Evolutionary conservation across 2,113 vertebrate genomes (phyloP).

Genomic region (Nothocercus nigrocapillus): DNA sequence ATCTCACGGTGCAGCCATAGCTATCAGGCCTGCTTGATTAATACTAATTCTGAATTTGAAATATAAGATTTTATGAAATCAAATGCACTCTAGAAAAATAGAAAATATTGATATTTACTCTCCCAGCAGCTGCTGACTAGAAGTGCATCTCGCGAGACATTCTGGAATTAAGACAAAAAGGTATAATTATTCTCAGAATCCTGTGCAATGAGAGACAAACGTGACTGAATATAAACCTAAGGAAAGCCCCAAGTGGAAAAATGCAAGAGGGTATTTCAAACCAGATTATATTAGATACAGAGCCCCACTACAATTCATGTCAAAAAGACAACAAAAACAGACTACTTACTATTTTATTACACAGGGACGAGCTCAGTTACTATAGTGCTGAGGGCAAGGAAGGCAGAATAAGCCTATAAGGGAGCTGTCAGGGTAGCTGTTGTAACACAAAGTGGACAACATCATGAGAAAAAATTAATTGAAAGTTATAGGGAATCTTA

Average conservation of each 20-base stretch:
- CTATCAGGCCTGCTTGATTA: background rate
- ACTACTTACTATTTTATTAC: background rate
- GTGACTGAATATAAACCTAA: background rate
- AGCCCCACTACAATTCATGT: background rate
- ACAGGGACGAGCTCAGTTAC: background rate
- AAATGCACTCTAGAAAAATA: background rate
- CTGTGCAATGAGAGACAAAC: background rate
- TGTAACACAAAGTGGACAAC: background rate
- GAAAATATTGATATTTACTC: background rate
- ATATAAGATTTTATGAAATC: background rate
- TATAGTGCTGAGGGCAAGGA: background rate
- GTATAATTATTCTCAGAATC: background rate
- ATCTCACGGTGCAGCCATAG: background rate
- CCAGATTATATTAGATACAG: background rate
- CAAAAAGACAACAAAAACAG: background rate
- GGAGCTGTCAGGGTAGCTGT: background rate
- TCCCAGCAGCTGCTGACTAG: background rate
- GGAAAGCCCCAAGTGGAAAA: background rate
- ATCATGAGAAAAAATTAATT: background rate
- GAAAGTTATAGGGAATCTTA: background rate
- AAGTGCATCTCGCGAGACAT: background rate
- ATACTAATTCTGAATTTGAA: background rate
- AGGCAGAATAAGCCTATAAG: background rate
- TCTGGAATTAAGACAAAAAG: constrained; percentile 5
- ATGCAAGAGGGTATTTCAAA: background rate